Base-by-base conservation (phyloP, 2,113 vertebrate genomes). In the Geococcyx californianus region DNA sequence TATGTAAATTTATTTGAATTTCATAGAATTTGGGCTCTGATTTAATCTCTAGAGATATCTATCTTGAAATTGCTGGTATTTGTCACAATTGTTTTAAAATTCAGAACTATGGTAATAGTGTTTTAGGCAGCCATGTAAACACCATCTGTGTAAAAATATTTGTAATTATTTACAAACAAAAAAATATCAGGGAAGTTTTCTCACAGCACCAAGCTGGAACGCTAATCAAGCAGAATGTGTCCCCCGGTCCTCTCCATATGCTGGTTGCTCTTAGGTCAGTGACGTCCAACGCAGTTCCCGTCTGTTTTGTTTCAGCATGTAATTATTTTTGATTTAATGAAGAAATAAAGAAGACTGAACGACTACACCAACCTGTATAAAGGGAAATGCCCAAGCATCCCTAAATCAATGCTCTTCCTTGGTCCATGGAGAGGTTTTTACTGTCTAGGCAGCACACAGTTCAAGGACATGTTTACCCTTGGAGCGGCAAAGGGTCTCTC, bases 141-240 rank as follows among this genome's bases (percentile, higher is more conserved):
- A 96, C 79, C 84, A 93, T 94, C 89, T 96, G 86, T 94, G 42
- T 44, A 94, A 95, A n/a, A 97, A 93, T 88, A 94, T 89, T 95
- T 97, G 70, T 79, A 78, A 88, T 69, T 94, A 87, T 97, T 97
- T 95, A 69, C 64, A 85, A 91, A 87, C 56, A 70, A 84, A 82
- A 70, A 56, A 62, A 64, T 66, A 38, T 4, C 52, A 23, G 66
- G 23, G 44, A 95, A 89, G 36, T 31, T 64, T 88, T 84, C 89
- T 95, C 34, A 18, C 33, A 74, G 16, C n/a, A 75, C 85, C 26
- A 87, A 64, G 31, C 76, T 97, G 92, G 73, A 68, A 29, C 34
- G 68, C 13, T 49, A 33, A n/a, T 75, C n/a, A 56, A 64, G 66
- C 44, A 92, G 64, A 89, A 89, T 19, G 8, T 59, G 60, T 90